Base-by-base conservation (phyloP, 2,113 vertebrate genomes). In the Macquaria australasica region DNA sequence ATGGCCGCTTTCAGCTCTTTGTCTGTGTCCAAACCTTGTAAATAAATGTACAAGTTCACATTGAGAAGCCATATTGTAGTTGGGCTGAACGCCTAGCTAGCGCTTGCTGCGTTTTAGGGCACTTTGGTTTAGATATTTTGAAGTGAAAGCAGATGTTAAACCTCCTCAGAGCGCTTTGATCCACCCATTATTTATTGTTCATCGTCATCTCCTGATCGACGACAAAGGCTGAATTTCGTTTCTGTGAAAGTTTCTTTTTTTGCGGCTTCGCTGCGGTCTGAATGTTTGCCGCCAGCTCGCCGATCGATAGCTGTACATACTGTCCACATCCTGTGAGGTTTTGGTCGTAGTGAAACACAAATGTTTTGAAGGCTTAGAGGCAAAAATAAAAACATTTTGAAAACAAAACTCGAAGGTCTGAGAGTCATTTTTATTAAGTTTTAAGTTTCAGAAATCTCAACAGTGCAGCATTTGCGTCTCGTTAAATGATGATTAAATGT, bases 361-460 rank as follows among this genome's bases (percentile, higher is more conserved):
- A 72, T 84, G 89, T 95, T 93, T 90, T 73, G 71, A 73, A 92
- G 75, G 73, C 59, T 89, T 90, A 89, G 86, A 87, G 28, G 69
- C 81, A 83, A 81, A 88, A 95, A 94, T 92, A 93, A 94, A 95
- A 64, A 60, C 43, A 34, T 72, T 86, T 88, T 89, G 48, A 85
- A 92, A 91, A 81, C 39, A 64, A 34, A 14, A 50, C 10, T 0
- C 5, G 8, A 58, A 41, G 15, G 14, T 55, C 16, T 56, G 25
- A 64, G 53, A 31, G n/a, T 76, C 6, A 0, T 69, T 79, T 84
- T 84, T 81, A 73, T 86, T 79, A 1, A 34, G n/a, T n/a, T n/a
- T n/a, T n/a, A 10, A 48, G 8, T 37, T 71, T n/a, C 21, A 62
- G 50, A 64, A 60, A 68, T 41, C 3, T 48, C 11, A 37, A 28